Evolutionary conservation across 2,797 vertebrate species (phyloP).

Genomic region (Propithecus perrieri): DNA sequence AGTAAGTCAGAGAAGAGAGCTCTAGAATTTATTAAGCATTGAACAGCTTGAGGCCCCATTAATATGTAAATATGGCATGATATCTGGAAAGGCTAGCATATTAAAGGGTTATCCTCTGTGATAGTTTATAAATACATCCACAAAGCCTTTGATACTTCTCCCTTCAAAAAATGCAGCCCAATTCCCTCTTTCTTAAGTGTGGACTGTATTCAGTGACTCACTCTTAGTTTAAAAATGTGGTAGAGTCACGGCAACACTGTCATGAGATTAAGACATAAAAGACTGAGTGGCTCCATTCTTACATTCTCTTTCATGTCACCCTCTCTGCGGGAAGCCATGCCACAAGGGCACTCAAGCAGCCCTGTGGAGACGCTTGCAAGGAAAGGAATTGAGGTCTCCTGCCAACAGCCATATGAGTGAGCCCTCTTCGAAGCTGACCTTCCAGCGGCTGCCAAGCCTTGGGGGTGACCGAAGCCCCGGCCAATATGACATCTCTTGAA

Average conservation of each 20-base stretch:
- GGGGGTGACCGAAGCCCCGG: not conserved
- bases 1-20: not conserved
- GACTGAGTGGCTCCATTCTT: not conserved
- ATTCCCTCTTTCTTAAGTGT: not conserved
- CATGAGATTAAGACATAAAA: not conserved
- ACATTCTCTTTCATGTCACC: not conserved
- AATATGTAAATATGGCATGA: not conserved
- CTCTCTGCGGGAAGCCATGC: not conserved
- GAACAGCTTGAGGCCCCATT: not conserved
- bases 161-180: not conserved
- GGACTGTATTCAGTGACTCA: not conserved
- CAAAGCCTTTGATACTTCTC: not conserved
- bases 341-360: not conserved
- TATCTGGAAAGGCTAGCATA: not conserved
- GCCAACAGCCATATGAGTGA: not conserved
- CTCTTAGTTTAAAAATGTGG: not conserved
- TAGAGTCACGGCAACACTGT: not conserved
- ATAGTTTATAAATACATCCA: not conserved
- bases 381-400: not conserved
- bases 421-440: not conserved
- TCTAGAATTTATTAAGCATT: not conserved
- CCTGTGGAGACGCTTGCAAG: not conserved
- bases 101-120: not conserved
- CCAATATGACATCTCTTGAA: not conserved
- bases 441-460: not conserved